Conservation (phyloP, 2,113 vertebrate genomes). For the Protobothrops mucrosquamatus region DNA sequence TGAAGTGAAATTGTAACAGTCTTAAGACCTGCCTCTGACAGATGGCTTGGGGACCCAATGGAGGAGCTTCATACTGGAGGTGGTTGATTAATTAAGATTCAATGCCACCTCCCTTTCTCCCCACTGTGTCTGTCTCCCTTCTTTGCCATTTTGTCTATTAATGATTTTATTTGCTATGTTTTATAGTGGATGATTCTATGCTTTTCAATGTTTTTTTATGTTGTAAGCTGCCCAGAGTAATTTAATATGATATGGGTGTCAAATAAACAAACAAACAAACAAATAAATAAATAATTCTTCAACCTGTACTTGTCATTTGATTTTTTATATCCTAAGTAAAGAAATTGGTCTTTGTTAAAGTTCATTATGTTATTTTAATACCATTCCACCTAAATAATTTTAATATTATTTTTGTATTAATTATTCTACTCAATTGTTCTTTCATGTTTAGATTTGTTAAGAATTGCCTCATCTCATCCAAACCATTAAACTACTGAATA, state of each 20-base stretch:
- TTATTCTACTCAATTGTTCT: background rate
- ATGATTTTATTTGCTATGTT: background rate
- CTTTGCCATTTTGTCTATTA: background rate
- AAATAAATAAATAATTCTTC: background rate
- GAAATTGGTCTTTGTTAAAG: background rate
- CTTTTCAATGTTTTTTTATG: background rate
- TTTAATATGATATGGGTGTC: background rate
- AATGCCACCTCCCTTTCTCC: background rate
- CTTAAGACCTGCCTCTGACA: background rate
- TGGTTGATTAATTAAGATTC: too few species aligned
- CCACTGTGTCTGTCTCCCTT: background rate
- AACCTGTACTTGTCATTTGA: background rate
- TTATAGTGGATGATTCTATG: background rate
- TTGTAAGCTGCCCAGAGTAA: background rate
- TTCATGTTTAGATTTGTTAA: background rate
- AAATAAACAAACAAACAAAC: background rate
- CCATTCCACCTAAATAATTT: background rate
- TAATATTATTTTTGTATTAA: background rate
- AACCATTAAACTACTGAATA: background rate
- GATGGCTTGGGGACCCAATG: background rate
- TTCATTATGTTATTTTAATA: background rate
- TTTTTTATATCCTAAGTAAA: background rate
- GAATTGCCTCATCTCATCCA: background rate
- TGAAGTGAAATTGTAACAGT: background rate
- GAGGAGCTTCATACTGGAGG: background rate